Evolutionary conservation across 2,113 vertebrate genomes (phyloP), one percentile per base, ranked within the genome.

Genomic region (Lagopus leucura): DNA sequence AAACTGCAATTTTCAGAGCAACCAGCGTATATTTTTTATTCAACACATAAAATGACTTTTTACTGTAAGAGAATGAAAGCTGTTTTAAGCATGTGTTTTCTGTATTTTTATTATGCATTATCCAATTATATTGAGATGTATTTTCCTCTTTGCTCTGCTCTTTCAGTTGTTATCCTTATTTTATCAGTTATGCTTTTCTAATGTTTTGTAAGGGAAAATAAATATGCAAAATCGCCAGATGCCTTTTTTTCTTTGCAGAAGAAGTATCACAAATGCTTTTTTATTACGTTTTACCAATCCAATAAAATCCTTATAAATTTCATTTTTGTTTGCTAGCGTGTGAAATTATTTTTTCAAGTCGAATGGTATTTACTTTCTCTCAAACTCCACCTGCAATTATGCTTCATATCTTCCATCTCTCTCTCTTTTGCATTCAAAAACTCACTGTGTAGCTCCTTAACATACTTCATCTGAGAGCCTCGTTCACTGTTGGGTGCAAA

Each of bases 201-300:
- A 89, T 96, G 92, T 94, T 97, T 95, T 97, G 66, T 97, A 96
- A 97, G 92, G 96, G 92, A 94, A 97, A 97, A 97, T 95, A 96
- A 97, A 96, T 96, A 97, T 91, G 93, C 97, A 97, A 97, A 94
- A 96, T 97, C 38, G 3, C 88, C 90, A 96, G 94, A 97, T 96
- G 93, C 93, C 94, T 97, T 97, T 88, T 88, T 96, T 96, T 96
- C 95, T 97, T 96, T 94, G 97, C 97, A 96, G 92, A 97, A 95
- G 79, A 96, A 97, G 92, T 97, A 96, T 91, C 95, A 94, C 96
- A 97, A 96, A 94, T 97, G 95, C 96, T 96, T 96, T 96, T 97
- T 96, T 96, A 97, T 94, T 97, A 94, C 93, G 94, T 97, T 94
- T 94, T 94, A 96, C 94, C 95, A 95, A 96, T 92, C 92, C 89